Conservation (phyloP, 2,113 vertebrate genomes). For the Antennarius striatus region DNA sequence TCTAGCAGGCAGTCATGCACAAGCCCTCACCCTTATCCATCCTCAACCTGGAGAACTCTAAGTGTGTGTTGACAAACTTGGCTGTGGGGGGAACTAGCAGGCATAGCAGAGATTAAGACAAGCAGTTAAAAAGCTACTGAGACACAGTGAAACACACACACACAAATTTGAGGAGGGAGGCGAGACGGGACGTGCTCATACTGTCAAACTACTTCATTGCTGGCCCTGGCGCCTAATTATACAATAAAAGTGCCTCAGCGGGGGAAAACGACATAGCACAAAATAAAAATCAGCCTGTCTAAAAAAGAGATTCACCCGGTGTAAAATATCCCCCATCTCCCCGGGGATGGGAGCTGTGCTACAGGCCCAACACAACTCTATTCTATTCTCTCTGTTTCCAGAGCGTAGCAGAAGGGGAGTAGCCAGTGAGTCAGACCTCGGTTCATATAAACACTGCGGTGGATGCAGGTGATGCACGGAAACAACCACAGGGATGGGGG, state of each 20-base stretch:
- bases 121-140: constrained; percentile 54
- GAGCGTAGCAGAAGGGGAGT: constrained; percentile 52
- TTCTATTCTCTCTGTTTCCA: constrained; percentile 49
- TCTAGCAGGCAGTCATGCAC: constrained; percentile 27
- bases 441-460: constrained; percentile 63
- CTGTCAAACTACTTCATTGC: constrained; percentile 73
- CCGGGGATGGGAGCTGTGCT: constrained; percentile 53
- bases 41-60: constrained; percentile 52
- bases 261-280: constrained; percentile 40
- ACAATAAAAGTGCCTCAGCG: constrained; percentile 65
- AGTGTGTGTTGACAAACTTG: constrained; percentile 64
- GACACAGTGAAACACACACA: constrained; percentile 43
- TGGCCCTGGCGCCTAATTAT: constrained; percentile 69
- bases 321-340: constrained; percentile 65
- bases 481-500: constrained; percentile 44
- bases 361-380: constrained; percentile 49
- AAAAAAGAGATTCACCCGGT: constrained; percentile 66
- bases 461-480: constrained; percentile 60
- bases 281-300: constrained; percentile 69
- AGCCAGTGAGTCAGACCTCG: constrained; percentile 65
- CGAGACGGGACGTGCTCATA: constrained; percentile 72
- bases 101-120: constrained; percentile 67
- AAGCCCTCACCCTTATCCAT: constrained; percentile 39
- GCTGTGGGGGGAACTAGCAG: constrained; percentile 56
- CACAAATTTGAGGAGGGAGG: constrained; percentile 57